Conservation (phyloP, 2,797 vertebrate species). For the Lutjanus argentimaculatus region DNA sequence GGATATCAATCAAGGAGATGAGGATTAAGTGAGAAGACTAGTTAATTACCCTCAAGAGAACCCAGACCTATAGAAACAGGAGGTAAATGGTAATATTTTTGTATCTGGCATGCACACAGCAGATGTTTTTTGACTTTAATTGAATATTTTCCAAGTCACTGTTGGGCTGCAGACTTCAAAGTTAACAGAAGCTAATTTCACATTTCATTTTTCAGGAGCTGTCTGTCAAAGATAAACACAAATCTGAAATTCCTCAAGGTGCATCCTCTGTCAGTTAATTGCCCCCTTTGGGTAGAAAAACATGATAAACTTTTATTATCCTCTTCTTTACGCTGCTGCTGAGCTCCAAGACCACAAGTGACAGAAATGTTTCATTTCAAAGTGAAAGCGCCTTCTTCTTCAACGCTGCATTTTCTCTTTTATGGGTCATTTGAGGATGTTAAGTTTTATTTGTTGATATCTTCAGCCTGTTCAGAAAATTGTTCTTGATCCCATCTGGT, state of each 20-base stretch:
- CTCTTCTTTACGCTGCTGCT: not conserved
- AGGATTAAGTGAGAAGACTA: not conserved
- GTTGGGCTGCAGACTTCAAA: conserved; percentile 46
- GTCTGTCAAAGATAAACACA: conserved; percentile 55
- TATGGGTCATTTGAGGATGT: conserved; percentile 13
- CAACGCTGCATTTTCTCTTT: not conserved
- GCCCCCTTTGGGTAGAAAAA: conserved; percentile 34
- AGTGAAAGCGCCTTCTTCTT: conserved; percentile 13
- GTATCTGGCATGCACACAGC: not conserved
- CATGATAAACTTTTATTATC: conserved; percentile 19
- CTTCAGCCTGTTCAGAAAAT: not conserved
- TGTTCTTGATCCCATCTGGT: conserved; percentile 4
- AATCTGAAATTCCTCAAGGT: conserved; percentile 40
- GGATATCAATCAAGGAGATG: not conserved
- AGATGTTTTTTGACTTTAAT: conserved; percentile 26
- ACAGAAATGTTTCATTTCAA: conserved; percentile 45
- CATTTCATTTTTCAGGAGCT: conserved; percentile 36
- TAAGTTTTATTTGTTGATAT: conserved; percentile 8
- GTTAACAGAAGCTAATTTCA: conserved; percentile 51
- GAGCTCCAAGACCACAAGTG: conserved; percentile 21
- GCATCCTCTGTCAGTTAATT: conserved; percentile 45
- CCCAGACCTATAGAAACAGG: conserved; percentile 2
- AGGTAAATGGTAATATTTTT: conserved; percentile 24
- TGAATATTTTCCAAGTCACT: conserved; percentile 18
- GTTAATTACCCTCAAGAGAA: conserved; percentile 1